Percentiles rank a stretch among this genome's conserved stretches.
phyloP scores from a whole-genome alignment of 2,888 invertebrate genomes.

The Papilio demoleus region DNA sequence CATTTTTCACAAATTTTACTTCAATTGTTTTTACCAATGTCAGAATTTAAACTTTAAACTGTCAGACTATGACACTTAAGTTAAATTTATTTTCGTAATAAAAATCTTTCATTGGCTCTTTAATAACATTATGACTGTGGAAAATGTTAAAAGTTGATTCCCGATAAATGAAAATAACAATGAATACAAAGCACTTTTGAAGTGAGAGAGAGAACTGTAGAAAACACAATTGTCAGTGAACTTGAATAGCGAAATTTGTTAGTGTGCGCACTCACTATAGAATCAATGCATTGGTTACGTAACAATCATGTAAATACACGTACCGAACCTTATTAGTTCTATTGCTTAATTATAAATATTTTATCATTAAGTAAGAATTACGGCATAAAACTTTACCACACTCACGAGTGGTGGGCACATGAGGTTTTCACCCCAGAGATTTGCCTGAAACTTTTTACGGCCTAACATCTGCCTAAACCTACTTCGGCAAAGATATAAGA shows the following conservation, averaged over 20 bases:
- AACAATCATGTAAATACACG: background rate
- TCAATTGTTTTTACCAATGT: background rate
- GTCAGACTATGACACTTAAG: too few relatives aligned
- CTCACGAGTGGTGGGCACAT: too few relatives aligned
- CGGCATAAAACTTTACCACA: too few relatives aligned
- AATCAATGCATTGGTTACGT: slow-evolving; percentile 18
- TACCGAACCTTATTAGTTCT: background rate
- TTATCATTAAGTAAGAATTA: too few relatives aligned
- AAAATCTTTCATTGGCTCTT: too few relatives aligned
- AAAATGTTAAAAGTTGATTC: background rate
- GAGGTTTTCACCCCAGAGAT: too few relatives aligned
- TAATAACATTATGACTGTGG: too few relatives aligned
- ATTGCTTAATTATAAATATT: background rate
- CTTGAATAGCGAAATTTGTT: slow-evolving; percentile 20
- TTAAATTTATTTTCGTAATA: too few relatives aligned
- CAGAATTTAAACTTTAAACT: too few relatives aligned
- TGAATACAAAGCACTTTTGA: background rate
- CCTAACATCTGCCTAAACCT: too few relatives aligned
- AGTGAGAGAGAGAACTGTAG: background rate
- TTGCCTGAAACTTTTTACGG: too few relatives aligned
- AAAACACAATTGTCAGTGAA: slow-evolving; percentile 21
- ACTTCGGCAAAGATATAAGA: too few relatives aligned
- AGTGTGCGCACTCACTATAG: background rate
- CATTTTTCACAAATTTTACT: background rate
- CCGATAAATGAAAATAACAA: background rate